These are phyloP conservation scores for Calosoma granatense DNA, from an alignment of 1,140 invertebrate genomes.

Conservation along the genomic window DNA sequence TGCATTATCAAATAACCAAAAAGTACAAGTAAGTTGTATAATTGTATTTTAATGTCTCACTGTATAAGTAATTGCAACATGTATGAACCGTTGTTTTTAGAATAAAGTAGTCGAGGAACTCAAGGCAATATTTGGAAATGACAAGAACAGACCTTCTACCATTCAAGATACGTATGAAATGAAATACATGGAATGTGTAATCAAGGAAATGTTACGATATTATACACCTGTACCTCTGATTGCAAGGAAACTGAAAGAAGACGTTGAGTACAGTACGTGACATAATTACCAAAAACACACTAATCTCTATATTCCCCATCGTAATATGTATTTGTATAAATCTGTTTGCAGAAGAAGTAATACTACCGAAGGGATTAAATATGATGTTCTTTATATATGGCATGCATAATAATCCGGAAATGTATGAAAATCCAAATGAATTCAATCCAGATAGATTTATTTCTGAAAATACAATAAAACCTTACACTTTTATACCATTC, in stretches of 20 bases:
- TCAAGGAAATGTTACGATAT: conserved; percentile 56
- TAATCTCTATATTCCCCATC: too few species aligned
- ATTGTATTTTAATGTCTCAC: background rate
- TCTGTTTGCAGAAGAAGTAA: conserved; percentile 34
- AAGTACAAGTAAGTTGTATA: background rate
- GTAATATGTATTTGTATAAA: conserved; percentile 6
- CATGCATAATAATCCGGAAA: conserved; percentile 53
- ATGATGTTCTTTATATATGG: conserved; percentile 40
- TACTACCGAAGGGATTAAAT: conserved; percentile 39
- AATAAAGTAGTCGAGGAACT: conserved; percentile 55
- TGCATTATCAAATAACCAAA: background rate
- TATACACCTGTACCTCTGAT: conserved; percentile 66
- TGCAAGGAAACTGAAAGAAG: conserved; percentile 46
- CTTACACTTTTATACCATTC: conserved; percentile 52
- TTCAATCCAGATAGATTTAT: conserved; percentile 73
- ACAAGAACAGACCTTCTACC: conserved; percentile 37
- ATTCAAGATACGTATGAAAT: conserved; percentile 53
- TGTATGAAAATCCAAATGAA: conserved; percentile 57
- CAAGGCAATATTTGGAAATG: conserved; percentile 44
- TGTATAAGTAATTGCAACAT: background rate
- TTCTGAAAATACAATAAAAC: conserved; percentile 42
- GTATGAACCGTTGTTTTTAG: too few species aligned
- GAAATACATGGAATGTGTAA: conserved; percentile 63
- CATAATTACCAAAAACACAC: too few species aligned
- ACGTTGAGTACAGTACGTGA: conserved; percentile 20